Evolutionary conservation across 2,888 invertebrate genomes (phyloP).

Genomic region (Patella pellucida): DNA sequence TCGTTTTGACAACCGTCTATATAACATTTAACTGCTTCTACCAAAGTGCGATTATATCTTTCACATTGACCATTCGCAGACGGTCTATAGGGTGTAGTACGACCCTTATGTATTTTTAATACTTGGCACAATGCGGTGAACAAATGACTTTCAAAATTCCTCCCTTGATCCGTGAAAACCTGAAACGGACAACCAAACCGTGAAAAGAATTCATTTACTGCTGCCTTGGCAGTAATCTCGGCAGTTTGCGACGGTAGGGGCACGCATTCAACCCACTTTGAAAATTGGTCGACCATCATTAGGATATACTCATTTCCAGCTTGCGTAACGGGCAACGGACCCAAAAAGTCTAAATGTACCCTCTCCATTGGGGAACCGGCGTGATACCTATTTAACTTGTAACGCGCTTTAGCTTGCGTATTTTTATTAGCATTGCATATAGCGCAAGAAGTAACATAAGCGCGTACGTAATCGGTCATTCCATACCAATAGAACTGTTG

Average conservation of each 20-base stretch:
- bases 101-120: slow-evolving; percentile 24
- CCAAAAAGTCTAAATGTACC: not conserved
- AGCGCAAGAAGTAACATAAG: not conserved
- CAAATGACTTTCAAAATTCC: slow-evolving; percentile 26
- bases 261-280: not conserved
- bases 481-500: not conserved
- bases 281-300: not conserved
- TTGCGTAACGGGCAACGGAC: not conserved
- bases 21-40: slow-evolving; percentile 17
- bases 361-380: not conserved
- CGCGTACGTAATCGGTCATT: not conserved
- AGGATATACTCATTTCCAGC: not conserved
- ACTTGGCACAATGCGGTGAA: slow-evolving; percentile 21
- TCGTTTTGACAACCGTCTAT: no score
- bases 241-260: not conserved
- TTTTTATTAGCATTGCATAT: not conserved
- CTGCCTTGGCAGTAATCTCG: no score
- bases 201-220: not conserved
- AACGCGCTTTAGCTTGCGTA: not conserved
- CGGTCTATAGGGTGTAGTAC: slow-evolving; percentile 28
- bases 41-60: slow-evolving; percentile 17
- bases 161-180: slow-evolving; percentile 19
- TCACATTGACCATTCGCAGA: slow-evolving; percentile 24
- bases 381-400: not conserved
- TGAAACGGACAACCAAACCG: no score